A percentile compares a stretch with the other conserved stretches of the same genome.
Evolutionary conservation across 2,888 invertebrate species (phyloP).

Genomic region (Auanema sp.): DNA sequence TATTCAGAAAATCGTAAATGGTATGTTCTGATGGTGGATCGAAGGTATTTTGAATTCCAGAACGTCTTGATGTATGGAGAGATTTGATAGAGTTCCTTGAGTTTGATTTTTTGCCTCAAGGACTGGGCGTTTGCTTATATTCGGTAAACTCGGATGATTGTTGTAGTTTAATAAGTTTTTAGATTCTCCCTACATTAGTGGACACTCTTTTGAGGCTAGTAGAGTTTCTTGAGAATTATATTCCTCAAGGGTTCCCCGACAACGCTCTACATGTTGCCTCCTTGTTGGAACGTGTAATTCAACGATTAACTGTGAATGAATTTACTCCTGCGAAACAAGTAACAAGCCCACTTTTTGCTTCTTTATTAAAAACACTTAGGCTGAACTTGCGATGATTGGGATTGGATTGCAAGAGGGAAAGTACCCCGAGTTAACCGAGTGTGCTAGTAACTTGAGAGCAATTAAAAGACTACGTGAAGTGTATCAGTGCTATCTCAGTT

Average conservation of each 20-base stretch:
- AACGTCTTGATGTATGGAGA: constrained; percentile 26
- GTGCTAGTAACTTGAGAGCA: constrained; percentile 24
- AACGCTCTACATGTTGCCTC: constrained; percentile 33
- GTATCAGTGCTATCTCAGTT: constrained; percentile 32
- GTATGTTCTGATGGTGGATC: background rate
- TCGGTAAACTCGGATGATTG: background rate
- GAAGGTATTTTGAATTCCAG: constrained; percentile 5
- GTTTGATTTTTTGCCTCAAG: constrained; percentile 24
- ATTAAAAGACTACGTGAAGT: constrained; percentile 29
- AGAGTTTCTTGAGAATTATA: constrained; percentile 10
- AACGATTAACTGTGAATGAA: constrained; percentile 14
- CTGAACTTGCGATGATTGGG: constrained; percentile 13
- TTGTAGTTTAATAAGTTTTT: background rate
- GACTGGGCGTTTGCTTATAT: background rate
- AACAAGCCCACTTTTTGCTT: background rate
- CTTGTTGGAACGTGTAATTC: constrained; percentile 27
- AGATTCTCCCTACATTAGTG: constrained; percentile 4
- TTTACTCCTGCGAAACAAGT: constrained; percentile 30
- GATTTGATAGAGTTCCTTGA: constrained; percentile 28
- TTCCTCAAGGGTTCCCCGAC: constrained; percentile 30
- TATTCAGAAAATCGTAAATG: constrained; percentile 9
- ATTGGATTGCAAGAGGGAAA: background rate
- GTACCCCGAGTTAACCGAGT: background rate
- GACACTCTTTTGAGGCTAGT: constrained; percentile 13
- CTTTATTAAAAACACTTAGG: background rate